Base-by-base conservation (phyloP, 2,888 invertebrate species). In the Nomada ruficornis region DNA sequence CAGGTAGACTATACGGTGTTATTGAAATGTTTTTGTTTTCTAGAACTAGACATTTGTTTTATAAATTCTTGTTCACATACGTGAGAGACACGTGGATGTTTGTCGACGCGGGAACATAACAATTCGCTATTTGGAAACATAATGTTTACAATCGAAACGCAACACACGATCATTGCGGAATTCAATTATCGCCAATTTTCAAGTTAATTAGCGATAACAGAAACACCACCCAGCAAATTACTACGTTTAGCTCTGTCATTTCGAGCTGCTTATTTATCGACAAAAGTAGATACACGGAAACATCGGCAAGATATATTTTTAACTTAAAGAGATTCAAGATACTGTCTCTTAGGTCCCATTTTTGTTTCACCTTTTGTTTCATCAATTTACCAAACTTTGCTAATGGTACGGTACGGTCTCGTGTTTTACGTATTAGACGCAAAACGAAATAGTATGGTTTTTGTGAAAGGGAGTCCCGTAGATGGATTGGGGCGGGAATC, bases 381-480 rank as follows among this genome's bases (percentile, higher is more conserved):
- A 68, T 47, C 60, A 71, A 42, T 55, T 29, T 68, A 57, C 54
- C 36, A 55, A 47, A 47, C 47, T 9, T 55, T 2, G 29, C 60
- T 55, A 69, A 80, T 75, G 75, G 82, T 74, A 78, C 69, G 65
- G 74, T 47, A 47, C 47, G 11, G 15, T 13, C 13, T 47, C 47
- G 47, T 47, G 47, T 47, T 11, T 47, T 13, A 47, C 47, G 3
- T 47, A 15, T 47, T 47, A 47, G 47, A 13, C 47, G 15, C 47
- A 15, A 47, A 47, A 47, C 47, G 47, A 47, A 2, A 47, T 15
- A 47, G 13, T 47, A 13, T 47, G 47, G 47, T 47, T 44, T 60
- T 71, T 55, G 73, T 62, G 77, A 72, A 85, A 88, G 78, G 62
- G 81, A 80, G 74, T 84, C 80, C 59, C 77, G 55, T 69, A 77